Conservation (phyloP, 2,113 vertebrate species). For the Sisor rabdophorus region DNA sequence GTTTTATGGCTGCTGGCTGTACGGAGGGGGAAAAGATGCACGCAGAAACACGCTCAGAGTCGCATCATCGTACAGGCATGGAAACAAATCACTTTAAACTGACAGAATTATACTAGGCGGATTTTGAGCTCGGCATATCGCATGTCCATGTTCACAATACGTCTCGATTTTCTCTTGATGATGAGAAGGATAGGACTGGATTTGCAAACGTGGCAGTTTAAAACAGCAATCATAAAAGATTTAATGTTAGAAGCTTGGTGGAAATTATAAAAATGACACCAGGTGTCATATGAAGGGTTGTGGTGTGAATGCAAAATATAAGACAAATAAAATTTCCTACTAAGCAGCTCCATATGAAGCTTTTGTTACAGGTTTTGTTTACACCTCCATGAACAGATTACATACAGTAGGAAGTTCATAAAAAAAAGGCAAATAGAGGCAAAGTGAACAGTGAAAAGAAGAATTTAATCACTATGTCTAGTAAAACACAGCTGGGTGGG, state of each 20-base stretch:
- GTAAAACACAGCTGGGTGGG: not conserved
- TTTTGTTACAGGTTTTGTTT: no score
- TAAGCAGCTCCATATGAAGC: not conserved
- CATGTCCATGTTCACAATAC: constrained; percentile 19
- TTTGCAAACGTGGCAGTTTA: not conserved
- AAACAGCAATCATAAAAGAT: not conserved
- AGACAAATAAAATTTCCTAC: not conserved
- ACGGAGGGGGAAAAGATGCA: not conserved
- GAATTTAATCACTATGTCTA: no score
- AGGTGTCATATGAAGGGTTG: not conserved
- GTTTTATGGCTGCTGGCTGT: constrained; percentile 11
- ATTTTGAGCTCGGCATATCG: constrained; percentile 10
- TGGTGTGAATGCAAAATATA: no score
- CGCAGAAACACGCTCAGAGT: constrained; percentile 5
- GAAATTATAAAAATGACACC: not conserved
- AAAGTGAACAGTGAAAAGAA: no score
- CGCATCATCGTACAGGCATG: constrained; percentile 25
- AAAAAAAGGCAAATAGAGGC: no score
- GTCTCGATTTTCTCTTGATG: not conserved
- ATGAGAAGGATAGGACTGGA: not conserved
- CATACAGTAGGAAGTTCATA: no score
- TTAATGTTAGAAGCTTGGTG: not conserved
- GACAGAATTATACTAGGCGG: constrained; percentile 20
- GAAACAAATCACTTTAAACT: constrained; percentile 32
- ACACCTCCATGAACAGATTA: no score